phyloP scores from a whole-genome alignment of 2,113 vertebrate species.

The Gopherus evgoodei region DNA sequence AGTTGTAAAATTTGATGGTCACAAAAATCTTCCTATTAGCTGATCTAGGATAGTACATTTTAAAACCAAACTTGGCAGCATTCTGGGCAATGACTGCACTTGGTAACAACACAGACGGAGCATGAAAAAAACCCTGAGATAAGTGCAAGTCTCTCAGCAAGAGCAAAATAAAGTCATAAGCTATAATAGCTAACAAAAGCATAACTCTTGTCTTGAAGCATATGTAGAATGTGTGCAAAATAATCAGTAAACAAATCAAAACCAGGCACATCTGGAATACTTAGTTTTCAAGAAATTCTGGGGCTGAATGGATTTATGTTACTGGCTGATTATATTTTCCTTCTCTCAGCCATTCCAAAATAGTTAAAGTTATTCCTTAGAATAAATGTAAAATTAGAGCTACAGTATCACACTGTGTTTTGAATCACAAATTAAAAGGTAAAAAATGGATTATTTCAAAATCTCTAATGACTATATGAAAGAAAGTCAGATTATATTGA shows the following conservation, averaged over 20 bases:
- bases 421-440: neutral
- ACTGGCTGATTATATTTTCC: neutral
- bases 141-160: neutral
- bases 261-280: neutral
- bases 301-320: neutral
- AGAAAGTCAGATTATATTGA: neutral
- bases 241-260: neutral
- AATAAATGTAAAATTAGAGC: neutral
- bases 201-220: neutral
- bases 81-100: neutral
- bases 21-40: neutral
- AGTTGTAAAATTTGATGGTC: constrained; percentile 3
- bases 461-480: rapidly evolving
- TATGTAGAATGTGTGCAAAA: neutral
- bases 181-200: neutral
- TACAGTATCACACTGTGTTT: neutral
- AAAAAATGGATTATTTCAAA: neutral
- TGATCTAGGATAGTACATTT: neutral
- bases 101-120: neutral
- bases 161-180: neutral
- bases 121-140: neutral
- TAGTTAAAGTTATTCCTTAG: neutral
- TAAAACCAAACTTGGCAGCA: neutral
- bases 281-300: neutral
- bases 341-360: neutral